Conservation (phyloP, 2,888 invertebrate species). For the Acanthoscelides obtectus region DNA sequence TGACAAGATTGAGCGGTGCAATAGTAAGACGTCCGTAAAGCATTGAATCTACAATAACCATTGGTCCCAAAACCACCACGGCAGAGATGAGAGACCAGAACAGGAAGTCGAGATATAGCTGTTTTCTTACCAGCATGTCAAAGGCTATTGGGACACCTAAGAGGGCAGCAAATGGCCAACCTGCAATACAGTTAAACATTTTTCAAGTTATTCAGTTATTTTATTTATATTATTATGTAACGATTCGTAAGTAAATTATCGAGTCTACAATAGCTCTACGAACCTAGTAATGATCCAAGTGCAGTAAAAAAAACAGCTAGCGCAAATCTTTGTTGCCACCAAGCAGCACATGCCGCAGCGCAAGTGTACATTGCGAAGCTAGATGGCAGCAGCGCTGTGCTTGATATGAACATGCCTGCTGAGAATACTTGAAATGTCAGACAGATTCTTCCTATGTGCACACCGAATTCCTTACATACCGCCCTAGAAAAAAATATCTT, state of each 20-base stretch:
- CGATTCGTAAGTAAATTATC: neutral
- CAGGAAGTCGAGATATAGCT: slow-evolving; percentile 62
- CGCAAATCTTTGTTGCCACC: slow-evolving; percentile 79
- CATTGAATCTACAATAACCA: slow-evolving; percentile 77
- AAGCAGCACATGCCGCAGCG: slow-evolving; percentile 79
- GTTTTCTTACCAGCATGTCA: slow-evolving; percentile 72
- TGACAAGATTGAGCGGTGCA: slow-evolving; percentile 88
- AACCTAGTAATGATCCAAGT: slow-evolving; percentile 67
- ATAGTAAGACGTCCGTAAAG: slow-evolving; percentile 85
- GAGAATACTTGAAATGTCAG: slow-evolving; percentile 76
- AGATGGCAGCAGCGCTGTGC: slow-evolving; percentile 87
- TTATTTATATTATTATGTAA: neutral
- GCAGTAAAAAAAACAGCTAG: slow-evolving; percentile 81
- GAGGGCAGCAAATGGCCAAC: slow-evolving; percentile 98
- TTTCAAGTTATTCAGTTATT: too few relatives aligned
- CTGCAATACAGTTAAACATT: slow-evolving; percentile 40
- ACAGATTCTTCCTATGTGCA: slow-evolving; percentile 81
- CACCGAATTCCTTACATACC: slow-evolving; percentile 84
- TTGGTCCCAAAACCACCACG: slow-evolving; percentile 68
- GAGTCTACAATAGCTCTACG: neutral
- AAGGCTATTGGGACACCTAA: slow-evolving; percentile 84
- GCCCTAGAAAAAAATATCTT: slow-evolving; percentile 53
- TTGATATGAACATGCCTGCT: slow-evolving; percentile 86
- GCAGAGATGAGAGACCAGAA: slow-evolving; percentile 74
- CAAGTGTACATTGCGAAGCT: slow-evolving; percentile 91